Base-by-base conservation (phyloP, 2,113 vertebrate species). In the human (Homo sapiens) region DNA sequence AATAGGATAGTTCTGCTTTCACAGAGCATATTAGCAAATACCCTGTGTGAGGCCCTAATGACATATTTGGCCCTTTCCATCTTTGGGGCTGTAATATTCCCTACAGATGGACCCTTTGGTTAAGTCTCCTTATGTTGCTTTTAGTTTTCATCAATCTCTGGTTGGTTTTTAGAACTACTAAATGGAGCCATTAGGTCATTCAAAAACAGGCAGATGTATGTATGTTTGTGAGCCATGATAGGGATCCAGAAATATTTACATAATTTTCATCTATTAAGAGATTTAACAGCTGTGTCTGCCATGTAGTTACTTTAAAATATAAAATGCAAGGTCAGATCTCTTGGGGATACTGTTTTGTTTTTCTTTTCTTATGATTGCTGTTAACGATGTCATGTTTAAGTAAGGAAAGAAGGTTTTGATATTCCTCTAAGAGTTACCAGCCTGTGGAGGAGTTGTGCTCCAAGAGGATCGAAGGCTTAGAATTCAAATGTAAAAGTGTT, bases 301-400 rank as follows among this genome's bases (percentile, higher is more conserved):
- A 32, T 40, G 27, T 57, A 45, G 32, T 88, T 43, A 85, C 45
- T 81, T 79, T 17, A 76, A 85, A 95, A 52, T 55, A 70, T 64
- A 82, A 89, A 95, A 52, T 88, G 5, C 72, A 80, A 83, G 55
- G 25, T 83, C 23, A 50, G 17, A 64, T 90, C 48, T 87, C 57
- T 72, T 40, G 76, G 66, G 50, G 38, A 45, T 68, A 20, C 32
- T 90, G 64, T 50, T 89, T 95, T 72, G 12, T 73, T 76, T 92
- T 70, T 22, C 10, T 50, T 73, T 70, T 72, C 64, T 48, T 93
- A 14, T 30, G 25, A 59, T 76, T 89, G 35, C 30, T 83, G 16
- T 79, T 81, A 91, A 89, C 70, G 12, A 64, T 76, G 8, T 72
- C 64, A 84, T 79, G n/a, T 89, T 96, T 81, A 93, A 93, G n/a